phyloP scores from a whole-genome alignment of 2,113 vertebrate genomes.

The Solea solea region DNA sequence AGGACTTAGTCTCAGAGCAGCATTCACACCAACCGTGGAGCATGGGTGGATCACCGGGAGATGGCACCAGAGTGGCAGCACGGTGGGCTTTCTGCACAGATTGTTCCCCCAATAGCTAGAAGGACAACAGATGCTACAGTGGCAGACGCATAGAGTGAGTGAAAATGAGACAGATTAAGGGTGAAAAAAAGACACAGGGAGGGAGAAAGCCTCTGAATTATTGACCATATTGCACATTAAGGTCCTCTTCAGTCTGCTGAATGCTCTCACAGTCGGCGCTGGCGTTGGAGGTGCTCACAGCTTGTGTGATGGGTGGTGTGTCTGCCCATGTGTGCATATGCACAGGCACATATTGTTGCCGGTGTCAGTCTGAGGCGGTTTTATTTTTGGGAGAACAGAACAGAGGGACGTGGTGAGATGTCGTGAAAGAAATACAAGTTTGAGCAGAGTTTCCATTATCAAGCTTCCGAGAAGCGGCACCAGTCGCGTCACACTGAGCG shows the following conservation, averaged over 20 bases:
- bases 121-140: constrained; percentile 59
- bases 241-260: constrained; percentile 64
- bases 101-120: constrained; percentile 50
- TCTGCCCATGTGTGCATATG: constrained; percentile 26
- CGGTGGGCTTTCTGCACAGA: constrained; percentile 54
- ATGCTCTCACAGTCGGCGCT: constrained; percentile 65
- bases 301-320: constrained; percentile 48
- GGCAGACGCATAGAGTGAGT: constrained; percentile 40
- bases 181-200: constrained; percentile 12
- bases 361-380: constrained; percentile 26
- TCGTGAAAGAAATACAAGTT: too few relatives aligned
- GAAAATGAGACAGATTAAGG: constrained; percentile 52
- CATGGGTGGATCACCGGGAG: constrained; percentile 48
- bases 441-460: too few relatives aligned
- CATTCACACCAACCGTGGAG: constrained; percentile 28
- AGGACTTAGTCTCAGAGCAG: constrained; percentile 56
- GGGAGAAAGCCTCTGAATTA: constrained; percentile 52
- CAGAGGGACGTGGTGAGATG: neutral
- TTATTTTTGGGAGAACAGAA: neutral
- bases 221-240: constrained; percentile 73
- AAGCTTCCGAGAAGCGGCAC: neutral
- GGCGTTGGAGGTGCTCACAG: constrained; percentile 55
- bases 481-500: too few relatives aligned
- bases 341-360: neutral
- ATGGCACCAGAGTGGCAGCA: constrained; percentile 47